A percentile compares a stretch with the other conserved stretches of the same genome.
phyloP scores from a whole-genome alignment of 2,888 invertebrate genomes.

The Apamea sordens region DNA sequence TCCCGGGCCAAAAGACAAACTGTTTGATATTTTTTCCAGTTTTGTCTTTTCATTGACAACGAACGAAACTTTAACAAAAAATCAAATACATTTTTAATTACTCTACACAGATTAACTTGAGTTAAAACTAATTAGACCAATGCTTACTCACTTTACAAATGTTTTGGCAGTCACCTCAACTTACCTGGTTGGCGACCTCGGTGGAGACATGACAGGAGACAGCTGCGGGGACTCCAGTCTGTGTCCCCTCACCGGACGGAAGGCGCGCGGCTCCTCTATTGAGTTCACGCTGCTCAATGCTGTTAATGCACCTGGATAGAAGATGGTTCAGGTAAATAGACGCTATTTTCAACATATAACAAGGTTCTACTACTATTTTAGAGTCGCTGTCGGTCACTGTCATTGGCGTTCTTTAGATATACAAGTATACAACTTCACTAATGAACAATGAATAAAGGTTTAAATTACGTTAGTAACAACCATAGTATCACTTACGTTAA shows the following conservation, averaged over 20 bases:
- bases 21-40: background rate
- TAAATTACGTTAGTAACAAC: background rate
- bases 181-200: constrained; percentile 83
- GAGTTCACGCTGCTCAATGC: constrained; percentile 84
- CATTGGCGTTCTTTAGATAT: too few species aligned
- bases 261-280: constrained; percentile 86
- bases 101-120: background rate
- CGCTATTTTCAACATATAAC: background rate
- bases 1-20: background rate
- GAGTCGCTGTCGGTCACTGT: background rate
- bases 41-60: background rate
- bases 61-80: background rate
- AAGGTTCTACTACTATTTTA: background rate
- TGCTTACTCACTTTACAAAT: background rate
- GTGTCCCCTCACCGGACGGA: constrained; percentile 84
- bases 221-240: constrained; percentile 83
- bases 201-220: constrained; percentile 82
- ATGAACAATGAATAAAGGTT: background rate
- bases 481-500: background rate
- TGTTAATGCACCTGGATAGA: constrained; percentile 82
- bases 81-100: background rate
- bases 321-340: background rate
- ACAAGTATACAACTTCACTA: background rate
- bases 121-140: background rate
- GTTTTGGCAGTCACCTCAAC: background rate